A percentile compares a stretch with the other conserved stretches of the same genome.
phyloP scores from a whole-genome alignment of 2,888 invertebrate genomes.

The Abrostola tripartita region DNA sequence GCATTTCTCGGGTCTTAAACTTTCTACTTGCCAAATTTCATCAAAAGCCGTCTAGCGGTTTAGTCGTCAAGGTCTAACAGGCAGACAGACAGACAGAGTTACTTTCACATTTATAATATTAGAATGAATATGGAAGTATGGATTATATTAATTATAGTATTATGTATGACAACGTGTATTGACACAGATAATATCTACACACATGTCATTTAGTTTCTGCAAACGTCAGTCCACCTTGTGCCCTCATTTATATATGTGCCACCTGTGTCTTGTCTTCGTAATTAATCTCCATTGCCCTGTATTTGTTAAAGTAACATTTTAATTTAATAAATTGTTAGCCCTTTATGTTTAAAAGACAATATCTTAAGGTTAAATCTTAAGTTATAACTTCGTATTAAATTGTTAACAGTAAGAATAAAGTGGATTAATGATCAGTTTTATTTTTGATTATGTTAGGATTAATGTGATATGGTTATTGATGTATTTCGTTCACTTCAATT shows the following conservation, averaged over 20 bases:
- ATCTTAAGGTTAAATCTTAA: neutral
- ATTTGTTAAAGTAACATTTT: slow-evolving; percentile 19
- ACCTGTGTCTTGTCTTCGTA: slow-evolving; percentile 27
- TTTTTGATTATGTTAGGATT: no score
- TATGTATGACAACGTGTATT: neutral
- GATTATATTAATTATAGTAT: no score
- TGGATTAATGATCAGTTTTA: neutral
- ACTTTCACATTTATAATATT: no score
- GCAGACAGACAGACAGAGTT: no score
- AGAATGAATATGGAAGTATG: no score
- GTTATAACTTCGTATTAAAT: neutral
- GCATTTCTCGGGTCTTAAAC: no score
- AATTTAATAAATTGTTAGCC: slow-evolving; percentile 19
- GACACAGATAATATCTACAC: neutral
- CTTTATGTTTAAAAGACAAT: slow-evolving; percentile 6
- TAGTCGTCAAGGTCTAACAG: no score
- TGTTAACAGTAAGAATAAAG: neutral
- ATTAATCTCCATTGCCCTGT: slow-evolving; percentile 35
- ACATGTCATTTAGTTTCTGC: neutral
- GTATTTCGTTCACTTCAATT: no score
- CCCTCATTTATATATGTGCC: slow-evolving; percentile 4
- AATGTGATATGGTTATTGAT: no score
- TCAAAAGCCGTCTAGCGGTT: no score
- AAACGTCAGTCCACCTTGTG: slow-evolving; percentile 27
- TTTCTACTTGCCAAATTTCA: no score